Evolutionary conservation across 2,888 invertebrate species (phyloP).

Genomic region (Laothoe populi): DNA sequence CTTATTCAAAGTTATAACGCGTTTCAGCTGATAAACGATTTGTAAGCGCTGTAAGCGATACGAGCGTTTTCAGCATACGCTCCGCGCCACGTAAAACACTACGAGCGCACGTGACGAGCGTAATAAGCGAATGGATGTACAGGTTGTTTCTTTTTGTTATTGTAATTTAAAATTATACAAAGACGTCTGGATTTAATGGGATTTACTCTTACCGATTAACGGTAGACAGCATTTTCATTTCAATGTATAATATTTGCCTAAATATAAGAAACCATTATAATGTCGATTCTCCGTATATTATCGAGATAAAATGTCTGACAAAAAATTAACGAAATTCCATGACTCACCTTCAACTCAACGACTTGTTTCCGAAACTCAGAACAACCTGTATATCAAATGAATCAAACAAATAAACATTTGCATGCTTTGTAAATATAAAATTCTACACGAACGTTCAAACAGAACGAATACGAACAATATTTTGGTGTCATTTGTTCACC

Average conservation of each 20-base stretch:
- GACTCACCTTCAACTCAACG: no score
- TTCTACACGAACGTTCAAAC: neutral
- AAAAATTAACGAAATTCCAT: no score
- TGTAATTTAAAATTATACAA: neutral
- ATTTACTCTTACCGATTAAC: no score
- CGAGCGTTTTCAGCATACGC: conserved; percentile 20
- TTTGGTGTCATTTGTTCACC: neutral
- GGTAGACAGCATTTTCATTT: no score
- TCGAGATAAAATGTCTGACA: no score
- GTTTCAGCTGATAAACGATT: conserved; percentile 4
- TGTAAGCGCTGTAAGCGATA: conserved; percentile 16
- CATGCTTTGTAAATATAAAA: conserved; percentile 24
- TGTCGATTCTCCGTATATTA: no score
- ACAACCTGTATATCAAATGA: conserved; percentile 3
- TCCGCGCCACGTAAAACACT: conserved; percentile 20
- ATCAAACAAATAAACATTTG: conserved; percentile 11
- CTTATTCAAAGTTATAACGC: neutral
- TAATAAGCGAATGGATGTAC: conserved; percentile 13
- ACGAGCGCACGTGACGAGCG: conserved; percentile 18
- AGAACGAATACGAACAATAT: neutral
- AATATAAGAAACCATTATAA: no score
- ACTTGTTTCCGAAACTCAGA: neutral
- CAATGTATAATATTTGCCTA: no score
- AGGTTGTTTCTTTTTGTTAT: neutral
- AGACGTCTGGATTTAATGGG: no score